Base-by-base conservation (phyloP, 2,888 invertebrate species). In the Ceramica pisi region DNA sequence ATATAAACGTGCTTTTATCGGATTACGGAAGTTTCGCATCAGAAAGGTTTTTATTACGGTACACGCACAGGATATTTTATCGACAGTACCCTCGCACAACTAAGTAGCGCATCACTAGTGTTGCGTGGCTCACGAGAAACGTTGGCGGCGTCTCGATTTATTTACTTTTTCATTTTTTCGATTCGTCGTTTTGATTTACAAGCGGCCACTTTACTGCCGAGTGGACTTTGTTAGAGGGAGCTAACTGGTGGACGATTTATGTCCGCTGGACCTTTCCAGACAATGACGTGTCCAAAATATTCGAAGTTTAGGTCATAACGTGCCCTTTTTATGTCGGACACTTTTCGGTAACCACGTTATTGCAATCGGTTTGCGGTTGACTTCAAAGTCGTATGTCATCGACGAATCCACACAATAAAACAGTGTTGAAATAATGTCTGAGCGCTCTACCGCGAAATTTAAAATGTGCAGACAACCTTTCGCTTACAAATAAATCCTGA, bases 181-280 rank as follows among this genome's bases (percentile, higher is more conserved):
- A 94, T 93, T 93, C 90, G 90, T 93, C 92, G 90, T 92, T 94
- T 94, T 95, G 95, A 95, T 95, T 95, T 95, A 95, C 94, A 94
- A 92, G 91, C 94, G 91, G 89, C 90, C 93, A 92, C 91, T 95
- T 95, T 94, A 95, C 93, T 92, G 92, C 93, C 91, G 90, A 91
- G 90, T 91, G 91, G 92, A 95, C 94, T 94, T 95, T 95, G 94
- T 95, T 93, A 93, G 91, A 89, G 88, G 86, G 86, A 90, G 89
- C 93, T 94, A 95, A 95, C 94, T 92, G 93, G 93, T 88, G 82
- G 87, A 92, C 90, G 93, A 95, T 96, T 95, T 95, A 96, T 94
- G 95, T 89, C 86, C 85, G 86, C 81, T 88, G 90, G 88, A 89
- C 90, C 89, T 87, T 88, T 89, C 87, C 81, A 90, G 91, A 93